Conservation (phyloP, 2,888 invertebrate species). For the Lordiphosa fenestrarum region DNA sequence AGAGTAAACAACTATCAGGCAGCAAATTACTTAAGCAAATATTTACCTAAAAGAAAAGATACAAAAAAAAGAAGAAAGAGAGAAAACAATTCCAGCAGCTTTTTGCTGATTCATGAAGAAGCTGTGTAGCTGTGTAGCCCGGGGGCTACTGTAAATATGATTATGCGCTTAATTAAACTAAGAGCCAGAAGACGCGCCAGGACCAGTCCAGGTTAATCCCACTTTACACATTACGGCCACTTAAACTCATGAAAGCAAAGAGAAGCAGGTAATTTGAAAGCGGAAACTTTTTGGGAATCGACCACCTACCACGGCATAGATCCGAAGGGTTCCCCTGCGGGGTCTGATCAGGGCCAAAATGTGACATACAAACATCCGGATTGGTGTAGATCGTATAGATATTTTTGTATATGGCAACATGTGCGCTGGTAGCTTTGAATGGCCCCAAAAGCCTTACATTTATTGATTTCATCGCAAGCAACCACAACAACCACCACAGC, state of each 20-base stretch:
- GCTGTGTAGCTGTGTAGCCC: constrained; percentile 16
- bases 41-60: constrained; percentile 21
- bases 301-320: constrained; percentile 66
- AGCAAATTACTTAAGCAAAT: constrained; percentile 44
- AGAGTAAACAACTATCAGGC: constrained; percentile 15
- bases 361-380: constrained; percentile 56
- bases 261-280: constrained; percentile 43
- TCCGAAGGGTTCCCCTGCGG: constrained; percentile 27
- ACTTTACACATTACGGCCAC: constrained; percentile 49
- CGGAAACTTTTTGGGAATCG: constrained; percentile 48
- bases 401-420: constrained; percentile 35
- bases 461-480: constrained; percentile 63
- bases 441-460: constrained; percentile 56
- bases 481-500: neutral
- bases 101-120: constrained; percentile 43
- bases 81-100: constrained; percentile 11
- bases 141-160: constrained; percentile 54
- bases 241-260: constrained; percentile 17
- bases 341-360: constrained; percentile 22
- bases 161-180: constrained; percentile 60
- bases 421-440: constrained; percentile 44
- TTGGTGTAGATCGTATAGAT: constrained; percentile 55
- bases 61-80: constrained; percentile 6
- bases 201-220: constrained; percentile 39
- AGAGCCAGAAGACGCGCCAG: constrained; percentile 12